Evolutionary conservation across 2,113 vertebrate genomes (phyloP), one percentile per base, ranked within the genome.

Genomic region (Tor tambroides): DNA sequence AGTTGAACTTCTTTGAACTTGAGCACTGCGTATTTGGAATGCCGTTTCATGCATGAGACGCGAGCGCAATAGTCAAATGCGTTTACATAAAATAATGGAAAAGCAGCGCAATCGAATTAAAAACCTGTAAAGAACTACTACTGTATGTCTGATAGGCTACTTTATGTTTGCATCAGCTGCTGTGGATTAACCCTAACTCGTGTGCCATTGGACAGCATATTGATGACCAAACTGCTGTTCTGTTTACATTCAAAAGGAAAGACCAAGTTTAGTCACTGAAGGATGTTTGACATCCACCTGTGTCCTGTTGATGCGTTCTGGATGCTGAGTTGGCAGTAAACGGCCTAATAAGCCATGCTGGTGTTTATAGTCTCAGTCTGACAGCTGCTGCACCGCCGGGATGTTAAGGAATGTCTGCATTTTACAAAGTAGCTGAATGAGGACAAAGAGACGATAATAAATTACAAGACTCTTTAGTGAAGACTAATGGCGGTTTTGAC

Each of bases 321-420:
- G 28, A 38, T 80, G 77, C 51, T 61, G 77, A 80, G 78, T 61
- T n/a, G 54, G 78, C 76, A 78, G 46, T 78, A 32, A 54, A 78
- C 54, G 28, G 7, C 19, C 3, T 61, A 41, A 61, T 59, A 61
- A 80, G 8, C 76, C 9, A 54, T 35, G 78, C 30, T 80, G 54
- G 78, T 61, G 51, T 80, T 80, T 80, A 80, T 61, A 32, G 30
- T 41, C 78, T 80, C 54, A 8, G 32, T 59, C 32, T 65, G 78
- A 80, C 78, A 93, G 90, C 49, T 90, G 87, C 85, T 90, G 88
- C 92, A 92, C 91, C 77, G 4, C 81, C 92, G 92, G 92, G 92
- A 90, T 91, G n/a, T 80, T 65, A 59, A 91, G 92, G 93, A 95
- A 95, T 95, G 92, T 95, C 90, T 93, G 91, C 86, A 92, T 78